Evolutionary conservation across 2,113 vertebrate genomes (phyloP).

Genomic region (Cephalopholis sonnerati): DNA sequence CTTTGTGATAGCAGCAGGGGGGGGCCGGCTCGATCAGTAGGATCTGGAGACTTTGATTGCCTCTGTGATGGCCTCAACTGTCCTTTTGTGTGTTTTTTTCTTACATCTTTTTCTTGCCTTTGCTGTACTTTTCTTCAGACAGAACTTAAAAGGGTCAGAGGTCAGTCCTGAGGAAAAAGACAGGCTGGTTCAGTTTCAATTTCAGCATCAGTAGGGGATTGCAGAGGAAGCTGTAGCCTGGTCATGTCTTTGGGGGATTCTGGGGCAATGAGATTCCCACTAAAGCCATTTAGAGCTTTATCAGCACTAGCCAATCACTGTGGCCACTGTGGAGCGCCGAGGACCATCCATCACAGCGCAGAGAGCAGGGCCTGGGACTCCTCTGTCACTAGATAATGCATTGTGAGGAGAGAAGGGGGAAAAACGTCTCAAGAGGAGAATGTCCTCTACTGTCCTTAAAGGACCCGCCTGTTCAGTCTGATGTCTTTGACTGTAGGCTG

Average conservation of each 20-base stretch:
- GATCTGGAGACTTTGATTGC: constrained; percentile 57
- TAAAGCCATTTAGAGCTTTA: constrained; percentile 72
- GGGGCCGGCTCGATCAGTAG: constrained; percentile 44
- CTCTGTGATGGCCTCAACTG: constrained; percentile 40
- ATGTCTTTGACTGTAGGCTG: constrained; percentile 38
- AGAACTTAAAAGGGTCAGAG: constrained; percentile 33
- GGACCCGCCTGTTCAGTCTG: constrained; percentile 41
- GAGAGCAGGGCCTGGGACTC: constrained; percentile 50
- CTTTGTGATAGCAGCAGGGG: constrained; percentile 23
- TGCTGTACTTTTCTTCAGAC: constrained; percentile 30
- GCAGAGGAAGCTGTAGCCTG: constrained; percentile 9
- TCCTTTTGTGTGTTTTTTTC: constrained; percentile 22
- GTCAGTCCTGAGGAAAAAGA: constrained; percentile 14
- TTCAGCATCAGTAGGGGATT: constrained; percentile 27
- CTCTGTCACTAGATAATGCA: constrained; percentile 72
- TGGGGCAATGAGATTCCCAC: constrained; percentile 57
- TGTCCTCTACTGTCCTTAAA: constrained; percentile 66
- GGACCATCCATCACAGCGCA: constrained; percentile 71
- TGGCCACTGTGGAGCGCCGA: constrained; percentile 45
- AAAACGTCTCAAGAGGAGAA: constrained; percentile 49
- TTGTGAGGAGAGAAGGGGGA: constrained; percentile 53
- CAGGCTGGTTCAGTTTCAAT: constrained; percentile 45
- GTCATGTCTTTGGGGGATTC: constrained; percentile 57
- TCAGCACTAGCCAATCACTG: constrained; percentile 71
- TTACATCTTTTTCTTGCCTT: constrained; percentile 24